A percentile compares a stretch with the other conserved stretches of the same genome.
Evolutionary conservation across 2,797 vertebrate species (phyloP).

Genomic region (Sebastes minor): DNA sequence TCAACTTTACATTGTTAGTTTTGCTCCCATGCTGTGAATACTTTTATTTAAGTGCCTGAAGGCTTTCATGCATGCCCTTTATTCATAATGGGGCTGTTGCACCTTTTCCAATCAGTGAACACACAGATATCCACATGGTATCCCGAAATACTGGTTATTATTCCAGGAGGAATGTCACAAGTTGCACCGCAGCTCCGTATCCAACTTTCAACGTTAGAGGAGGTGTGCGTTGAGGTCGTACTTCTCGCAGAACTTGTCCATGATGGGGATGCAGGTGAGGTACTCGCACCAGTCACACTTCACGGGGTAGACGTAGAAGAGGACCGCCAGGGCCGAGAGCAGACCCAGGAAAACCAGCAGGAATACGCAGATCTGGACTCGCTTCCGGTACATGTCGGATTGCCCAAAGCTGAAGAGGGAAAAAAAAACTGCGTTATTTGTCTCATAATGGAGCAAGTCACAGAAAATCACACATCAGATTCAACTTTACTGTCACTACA

Average conservation of each 20-base stretch:
- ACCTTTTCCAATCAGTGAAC: background rate
- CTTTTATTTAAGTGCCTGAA: background rate
- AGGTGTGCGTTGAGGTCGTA: slow-evolving; percentile 97
- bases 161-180: background rate
- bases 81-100: background rate
- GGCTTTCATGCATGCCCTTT: slow-evolving; percentile 18
- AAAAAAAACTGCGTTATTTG: background rate
- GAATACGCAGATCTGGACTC: slow-evolving; percentile 93
- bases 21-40: background rate
- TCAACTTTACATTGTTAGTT: background rate
- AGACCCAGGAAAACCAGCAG: slow-evolving; percentile 91
- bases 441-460: background rate
- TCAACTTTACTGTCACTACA: background rate
- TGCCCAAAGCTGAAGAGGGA: slow-evolving; percentile 86
- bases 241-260: slow-evolving; percentile 98
- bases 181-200: background rate
- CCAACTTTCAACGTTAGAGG: slow-evolving; percentile 75
- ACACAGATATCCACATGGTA: background rate
- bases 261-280: slow-evolving; percentile 98
- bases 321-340: slow-evolving; percentile 88
- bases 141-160: background rate
- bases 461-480: background rate
- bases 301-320: slow-evolving; percentile 95
- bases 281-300: slow-evolving; percentile 97
- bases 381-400: slow-evolving; percentile 94